Percentiles rank a stretch among this genome's conserved stretches.
Conservation (phyloP, 1,140 invertebrate species). For the Sinella curviseta region DNA sequence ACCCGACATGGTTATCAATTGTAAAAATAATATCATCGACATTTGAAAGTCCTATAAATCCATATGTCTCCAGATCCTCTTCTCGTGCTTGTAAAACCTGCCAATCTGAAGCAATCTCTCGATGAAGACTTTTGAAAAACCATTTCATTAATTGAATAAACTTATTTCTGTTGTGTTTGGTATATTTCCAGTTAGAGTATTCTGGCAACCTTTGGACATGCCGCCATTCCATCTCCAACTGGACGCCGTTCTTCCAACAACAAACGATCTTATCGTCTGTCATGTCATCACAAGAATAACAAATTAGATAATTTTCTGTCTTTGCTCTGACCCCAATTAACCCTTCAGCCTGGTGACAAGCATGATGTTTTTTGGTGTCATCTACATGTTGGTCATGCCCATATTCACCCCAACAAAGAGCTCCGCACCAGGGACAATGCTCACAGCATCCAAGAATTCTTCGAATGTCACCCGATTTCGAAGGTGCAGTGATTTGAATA, state of each 20-base stretch:
- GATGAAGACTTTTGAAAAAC: background rate
- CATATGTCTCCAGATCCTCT: background rate
- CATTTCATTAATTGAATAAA: conserved; percentile 15
- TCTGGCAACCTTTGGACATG: background rate
- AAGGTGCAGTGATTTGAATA: background rate
- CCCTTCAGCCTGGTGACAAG: background rate
- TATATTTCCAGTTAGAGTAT: background rate
- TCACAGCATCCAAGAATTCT: conserved; percentile 16
- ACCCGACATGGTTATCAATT: background rate
- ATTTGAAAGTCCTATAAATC: background rate
- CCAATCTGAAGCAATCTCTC: background rate
- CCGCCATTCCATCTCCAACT: background rate
- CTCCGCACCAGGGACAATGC: conserved; percentile 19
- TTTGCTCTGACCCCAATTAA: background rate
- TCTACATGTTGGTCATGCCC: conserved; percentile 5
- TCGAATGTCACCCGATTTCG: background rate
- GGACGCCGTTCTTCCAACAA: background rate
- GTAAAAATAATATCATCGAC: background rate
- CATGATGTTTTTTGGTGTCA: conserved; percentile 16
- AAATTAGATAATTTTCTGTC: background rate
- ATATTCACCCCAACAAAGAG: conserved; percentile 27
- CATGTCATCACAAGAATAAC: background rate
- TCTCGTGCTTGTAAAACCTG: background rate
- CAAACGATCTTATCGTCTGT: background rate
- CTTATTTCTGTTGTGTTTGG: background rate